phyloP scores from a whole-genome alignment of 2,888 invertebrate species.

The Opisthograptis luteolata region DNA sequence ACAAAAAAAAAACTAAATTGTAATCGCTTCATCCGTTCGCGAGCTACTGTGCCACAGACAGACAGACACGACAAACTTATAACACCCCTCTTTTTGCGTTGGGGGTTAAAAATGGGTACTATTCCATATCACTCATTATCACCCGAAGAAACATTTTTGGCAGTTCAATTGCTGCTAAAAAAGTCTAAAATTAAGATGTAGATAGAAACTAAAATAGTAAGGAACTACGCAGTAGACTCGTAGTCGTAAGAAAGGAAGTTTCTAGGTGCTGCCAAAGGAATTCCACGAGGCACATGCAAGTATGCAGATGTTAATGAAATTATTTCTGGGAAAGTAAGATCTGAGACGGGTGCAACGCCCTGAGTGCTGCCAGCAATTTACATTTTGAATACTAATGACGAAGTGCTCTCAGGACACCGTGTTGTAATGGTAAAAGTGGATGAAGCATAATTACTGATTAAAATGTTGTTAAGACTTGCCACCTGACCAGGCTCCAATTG shows the following conservation, averaged over 20 bases:
- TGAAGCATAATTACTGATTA: conserved; percentile 62
- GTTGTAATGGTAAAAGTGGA: conserved; percentile 63
- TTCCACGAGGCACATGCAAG: conserved; percentile 61
- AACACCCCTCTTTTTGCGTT: too few species aligned
- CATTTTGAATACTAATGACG: conserved; percentile 81
- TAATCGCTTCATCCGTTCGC: too few species aligned
- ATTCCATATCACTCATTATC: too few species aligned
- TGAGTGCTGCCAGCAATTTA: conserved; percentile 72
- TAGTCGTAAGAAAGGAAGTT: conserved; percentile 30
- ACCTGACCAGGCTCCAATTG: conserved; percentile 7
- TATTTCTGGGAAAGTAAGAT: conserved; percentile 80
- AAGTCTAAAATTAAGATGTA: not conserved
- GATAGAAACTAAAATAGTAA: too few species aligned
- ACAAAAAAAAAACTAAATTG: too few species aligned
- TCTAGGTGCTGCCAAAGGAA: conserved; percentile 59
- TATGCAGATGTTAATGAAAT: conserved; percentile 81
- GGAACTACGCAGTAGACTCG: not conserved
- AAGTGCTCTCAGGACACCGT: conserved; percentile 55
- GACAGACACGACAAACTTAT: too few species aligned
- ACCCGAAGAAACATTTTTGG: too few species aligned
- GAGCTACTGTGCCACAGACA: too few species aligned
- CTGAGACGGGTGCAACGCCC: conserved; percentile 76
- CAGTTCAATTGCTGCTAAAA: too few species aligned
- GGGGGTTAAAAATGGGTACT: too few species aligned
- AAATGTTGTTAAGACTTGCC: conserved; percentile 40